phyloP scores from a whole-genome alignment of 2,888 invertebrate genomes.

The Scaptomyza polygonia region DNA sequence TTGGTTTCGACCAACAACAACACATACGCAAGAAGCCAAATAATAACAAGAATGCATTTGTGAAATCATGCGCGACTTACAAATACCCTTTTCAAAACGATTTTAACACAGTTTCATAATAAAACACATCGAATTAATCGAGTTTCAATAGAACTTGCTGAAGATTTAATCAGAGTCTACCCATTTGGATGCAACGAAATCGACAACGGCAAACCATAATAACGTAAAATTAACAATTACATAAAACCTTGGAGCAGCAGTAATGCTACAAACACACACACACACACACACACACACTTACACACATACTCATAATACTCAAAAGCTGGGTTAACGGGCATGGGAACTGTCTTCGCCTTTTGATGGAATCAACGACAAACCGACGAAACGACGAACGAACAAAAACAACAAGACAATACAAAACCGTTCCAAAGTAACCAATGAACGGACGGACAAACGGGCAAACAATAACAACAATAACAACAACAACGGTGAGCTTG shows the following conservation, averaged over 20 bases:
- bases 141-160: no score
- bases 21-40: constrained; percentile 55
- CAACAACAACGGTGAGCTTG: constrained; percentile 17
- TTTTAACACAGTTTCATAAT: no score
- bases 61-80: background rate
- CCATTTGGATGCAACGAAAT: constrained; percentile 17
- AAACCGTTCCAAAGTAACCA: constrained; percentile 14
- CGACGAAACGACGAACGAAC: background rate
- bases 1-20: constrained; percentile 39
- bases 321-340: constrained; percentile 36
- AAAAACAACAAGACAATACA: background rate
- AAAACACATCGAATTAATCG: no score
- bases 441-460: constrained; percentile 16
- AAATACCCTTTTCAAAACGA: constrained; percentile 16
- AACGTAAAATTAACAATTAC: constrained; percentile 59
- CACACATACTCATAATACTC: background rate
- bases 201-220: constrained; percentile 38
- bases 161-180: constrained; percentile 2
- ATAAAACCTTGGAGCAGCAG: constrained; percentile 56
- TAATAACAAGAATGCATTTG: constrained; percentile 8
- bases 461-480: constrained; percentile 3
- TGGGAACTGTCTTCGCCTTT: constrained; percentile 53
- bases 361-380: constrained; percentile 28
- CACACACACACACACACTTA: background rate
- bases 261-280: constrained; percentile 5